Conservation (phyloP, 2,113 vertebrate species). For the Esox niger region DNA sequence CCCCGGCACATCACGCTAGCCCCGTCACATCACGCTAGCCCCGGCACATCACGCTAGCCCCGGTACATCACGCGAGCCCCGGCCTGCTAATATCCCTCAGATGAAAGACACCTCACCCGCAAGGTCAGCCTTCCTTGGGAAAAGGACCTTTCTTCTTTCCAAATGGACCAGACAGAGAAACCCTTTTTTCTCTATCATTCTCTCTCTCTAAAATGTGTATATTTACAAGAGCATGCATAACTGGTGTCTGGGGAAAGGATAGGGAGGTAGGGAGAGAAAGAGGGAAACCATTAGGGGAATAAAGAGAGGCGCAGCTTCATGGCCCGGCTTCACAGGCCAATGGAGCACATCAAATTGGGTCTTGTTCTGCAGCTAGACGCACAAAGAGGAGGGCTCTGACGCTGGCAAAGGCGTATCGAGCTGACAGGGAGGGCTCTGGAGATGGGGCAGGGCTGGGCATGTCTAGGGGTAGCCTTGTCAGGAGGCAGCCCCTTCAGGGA, state of each 20-base stretch:
- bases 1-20: no score
- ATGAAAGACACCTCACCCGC: constrained; percentile 74
- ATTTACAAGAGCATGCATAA: constrained; percentile 94
- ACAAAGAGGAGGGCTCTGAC: constrained; percentile 36
- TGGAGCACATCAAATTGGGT: constrained; percentile 98
- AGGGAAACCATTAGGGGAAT: constrained; percentile 86
- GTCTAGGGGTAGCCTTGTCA: constrained; percentile 45
- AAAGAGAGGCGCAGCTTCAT: constrained; percentile 89
- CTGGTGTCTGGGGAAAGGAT: constrained; percentile 84
- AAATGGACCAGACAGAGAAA: constrained; percentile 42
- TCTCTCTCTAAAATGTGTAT: constrained; percentile 81
- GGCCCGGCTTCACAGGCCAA: constrained; percentile 89
- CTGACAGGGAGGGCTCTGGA: constrained; percentile 55
- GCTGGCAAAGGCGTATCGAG: constrained; percentile 38
- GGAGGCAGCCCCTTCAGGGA: constrained; percentile 41
- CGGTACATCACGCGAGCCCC: constrained; percentile 58
- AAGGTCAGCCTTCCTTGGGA: constrained; percentile 83
- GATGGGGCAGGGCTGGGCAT: constrained; percentile 57
- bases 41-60: no score
- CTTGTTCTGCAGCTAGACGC: constrained; percentile 78
- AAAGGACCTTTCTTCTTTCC: constrained; percentile 61
- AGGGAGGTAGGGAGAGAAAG: constrained; percentile 72
- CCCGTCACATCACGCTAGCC: constrained; percentile 54
- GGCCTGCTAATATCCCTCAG: constrained; percentile 76
- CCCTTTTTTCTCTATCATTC: constrained; percentile 31